phyloP scores from a whole-genome alignment of 92 coral and sea anemone species.

The Parazoanthus swiftii region DNA sequence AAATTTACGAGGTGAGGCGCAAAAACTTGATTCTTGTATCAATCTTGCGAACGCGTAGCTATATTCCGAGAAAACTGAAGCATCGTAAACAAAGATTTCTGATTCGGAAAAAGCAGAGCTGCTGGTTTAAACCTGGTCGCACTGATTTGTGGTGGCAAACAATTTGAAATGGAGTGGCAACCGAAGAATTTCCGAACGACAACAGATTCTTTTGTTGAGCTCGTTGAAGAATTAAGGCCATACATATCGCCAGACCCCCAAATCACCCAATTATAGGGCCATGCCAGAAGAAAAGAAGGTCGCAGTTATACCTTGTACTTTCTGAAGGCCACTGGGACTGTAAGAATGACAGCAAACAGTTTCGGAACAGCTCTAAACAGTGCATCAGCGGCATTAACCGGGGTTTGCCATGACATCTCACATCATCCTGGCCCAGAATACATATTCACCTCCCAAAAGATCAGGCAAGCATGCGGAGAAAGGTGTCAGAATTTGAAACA shows the following conservation, averaged over 20 bases:
- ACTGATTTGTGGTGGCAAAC: constrained; percentile 47
- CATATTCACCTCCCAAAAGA: constrained; percentile 52
- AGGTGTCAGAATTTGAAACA: constrained; percentile 49
- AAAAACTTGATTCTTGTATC: not conserved
- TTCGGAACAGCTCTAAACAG: constrained; percentile 60
- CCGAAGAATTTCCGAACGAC: constrained; percentile 52
- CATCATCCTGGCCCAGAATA: constrained; percentile 49
- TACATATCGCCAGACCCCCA: constrained; percentile 50
- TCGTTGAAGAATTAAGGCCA: constrained; percentile 34
- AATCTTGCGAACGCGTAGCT: no score
- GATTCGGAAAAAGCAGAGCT: no score
- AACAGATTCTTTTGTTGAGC: constrained; percentile 37
- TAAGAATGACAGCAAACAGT: constrained; percentile 65
- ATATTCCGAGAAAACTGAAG: no score
- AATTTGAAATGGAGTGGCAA: constrained; percentile 50
- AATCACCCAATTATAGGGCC: constrained; percentile 58
- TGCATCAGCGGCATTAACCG: constrained; percentile 52
- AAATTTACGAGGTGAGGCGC: no score
- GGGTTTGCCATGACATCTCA: constrained; percentile 55
- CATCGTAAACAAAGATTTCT: no score
- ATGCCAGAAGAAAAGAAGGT: constrained; percentile 53
- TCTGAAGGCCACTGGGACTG: constrained; percentile 61
- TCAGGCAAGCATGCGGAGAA: not conserved
- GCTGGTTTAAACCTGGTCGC: no score
- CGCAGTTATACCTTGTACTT: constrained; percentile 41